Evolutionary conservation across 1,140 invertebrate genomes (phyloP), one percentile per base, ranked within the genome.

Genomic region (Habropoda laboriosa): DNA sequence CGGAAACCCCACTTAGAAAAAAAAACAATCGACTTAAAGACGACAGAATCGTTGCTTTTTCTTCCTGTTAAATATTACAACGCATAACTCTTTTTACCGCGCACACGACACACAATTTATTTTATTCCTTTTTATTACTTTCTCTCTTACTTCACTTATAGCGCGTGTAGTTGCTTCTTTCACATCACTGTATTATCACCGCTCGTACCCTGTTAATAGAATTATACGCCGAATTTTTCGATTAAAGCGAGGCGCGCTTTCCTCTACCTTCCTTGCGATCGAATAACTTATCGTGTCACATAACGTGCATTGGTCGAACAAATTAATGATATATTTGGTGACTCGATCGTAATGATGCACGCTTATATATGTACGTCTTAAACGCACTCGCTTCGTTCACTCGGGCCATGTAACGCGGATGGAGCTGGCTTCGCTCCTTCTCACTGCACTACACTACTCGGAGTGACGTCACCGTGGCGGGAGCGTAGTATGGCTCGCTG

Each of bases 391-490:
- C 45, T 74, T 66, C 73, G 79, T 73, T 75, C 82, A 85, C 68
- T 85, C 73, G 61, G 68, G 76, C 73, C 85, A 90, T 88, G 84
- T 89, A 86, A 89, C 87, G 82, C 86, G 88, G 86, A 89, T 87
- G 90, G 84, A 90, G 90, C 84, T 71, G 63, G 60, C 79, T 89
- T 82, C 81, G 91, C 91, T 93, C 92, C 92, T 92, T 88, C 91
- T 93, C 91, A 92, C 91, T 93, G 92, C 93, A 93, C 92, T 93
- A 93, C 93, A 91, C 93, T 93, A 93, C 92, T 90, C 90, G 68
- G 89, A 93, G 92, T 93, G 93, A 93, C 93, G 93, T 93, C 93
- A 93, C 92, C 91, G 90, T 93, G 92, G 93, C 93, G 93, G 93
- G 93, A 92, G 91, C 88, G 87, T 84, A 90, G 79, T 86, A 88